Conservation (phyloP, 1,140 invertebrate genomes). For the Acromyrmex heyeri region DNA sequence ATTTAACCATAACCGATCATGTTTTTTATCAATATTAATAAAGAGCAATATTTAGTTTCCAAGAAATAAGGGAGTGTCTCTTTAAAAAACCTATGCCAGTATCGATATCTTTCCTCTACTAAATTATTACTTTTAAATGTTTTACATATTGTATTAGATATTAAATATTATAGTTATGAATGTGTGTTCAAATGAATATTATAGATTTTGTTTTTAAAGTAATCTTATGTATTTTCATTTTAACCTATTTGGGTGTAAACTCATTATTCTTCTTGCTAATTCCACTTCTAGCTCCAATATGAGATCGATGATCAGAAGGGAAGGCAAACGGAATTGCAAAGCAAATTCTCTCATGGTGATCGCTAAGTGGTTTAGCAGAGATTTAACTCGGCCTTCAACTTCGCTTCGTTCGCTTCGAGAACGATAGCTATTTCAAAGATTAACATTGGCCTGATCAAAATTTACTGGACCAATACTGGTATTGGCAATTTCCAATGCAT, state of each 20-base stretch:
- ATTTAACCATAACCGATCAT: no score
- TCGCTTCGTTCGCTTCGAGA: background rate
- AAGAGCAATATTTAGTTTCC: no score
- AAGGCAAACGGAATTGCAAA: conserved; percentile 42
- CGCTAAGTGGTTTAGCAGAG: conserved; percentile 44
- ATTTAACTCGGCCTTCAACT: conserved; percentile 41
- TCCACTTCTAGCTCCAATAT: conserved; percentile 18
- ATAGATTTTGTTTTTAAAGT: background rate
- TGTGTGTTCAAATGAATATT: conserved; percentile 3
- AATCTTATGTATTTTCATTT: conserved; percentile 19
- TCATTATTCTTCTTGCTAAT: conserved; percentile 28
- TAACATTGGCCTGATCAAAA: conserved; percentile 39
- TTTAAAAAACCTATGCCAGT: no score
- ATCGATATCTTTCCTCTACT: background rate
- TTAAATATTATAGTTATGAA: background rate
- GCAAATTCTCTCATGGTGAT: conserved; percentile 21
- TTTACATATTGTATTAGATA: background rate
- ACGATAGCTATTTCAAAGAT: conserved; percentile 35
- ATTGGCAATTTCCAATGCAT: conserved; percentile 23
- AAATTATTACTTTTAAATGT: conserved; percentile 2
- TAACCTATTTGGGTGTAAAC: conserved; percentile 24
- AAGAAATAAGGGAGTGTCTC: no score
- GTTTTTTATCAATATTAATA: no score
- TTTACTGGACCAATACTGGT: conserved; percentile 6
- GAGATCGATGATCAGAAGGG: conserved; percentile 16